Conservation (phyloP, 1,140 invertebrate species). For the Anastrepha obliqua region DNA sequence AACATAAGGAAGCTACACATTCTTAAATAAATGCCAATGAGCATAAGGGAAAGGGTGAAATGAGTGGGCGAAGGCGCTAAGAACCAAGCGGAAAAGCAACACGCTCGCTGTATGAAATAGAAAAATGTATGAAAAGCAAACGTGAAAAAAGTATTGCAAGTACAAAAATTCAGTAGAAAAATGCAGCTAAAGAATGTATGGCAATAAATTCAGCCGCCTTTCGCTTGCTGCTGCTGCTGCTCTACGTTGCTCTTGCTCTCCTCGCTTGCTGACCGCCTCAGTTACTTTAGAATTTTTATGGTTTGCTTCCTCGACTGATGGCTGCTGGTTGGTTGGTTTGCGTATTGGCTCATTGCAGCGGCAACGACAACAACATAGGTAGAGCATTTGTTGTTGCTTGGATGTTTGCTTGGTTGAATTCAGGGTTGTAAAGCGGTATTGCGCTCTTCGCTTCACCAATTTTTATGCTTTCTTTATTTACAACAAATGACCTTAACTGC, state of each 20-base stretch:
- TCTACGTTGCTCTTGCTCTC: neutral
- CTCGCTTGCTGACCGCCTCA: neutral
- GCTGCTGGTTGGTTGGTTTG: neutral
- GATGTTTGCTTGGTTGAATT: constrained; percentile 10
- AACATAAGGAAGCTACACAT: neutral
- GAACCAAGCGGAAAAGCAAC: neutral
- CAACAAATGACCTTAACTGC: constrained; percentile 9
- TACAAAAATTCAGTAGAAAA: neutral
- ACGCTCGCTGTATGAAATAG: neutral
- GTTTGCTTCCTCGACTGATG: neutral
- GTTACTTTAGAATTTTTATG: constrained; percentile 21
- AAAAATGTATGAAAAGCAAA: neutral
- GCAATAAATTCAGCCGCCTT: neutral
- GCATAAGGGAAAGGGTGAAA: neutral
- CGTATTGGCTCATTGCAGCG: neutral
- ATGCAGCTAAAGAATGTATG: neutral
- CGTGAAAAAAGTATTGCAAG: neutral
- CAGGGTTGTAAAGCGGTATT: neutral
- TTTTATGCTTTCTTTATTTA: constrained; percentile 32
- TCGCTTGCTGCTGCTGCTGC: neutral
- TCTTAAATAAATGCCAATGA: neutral
- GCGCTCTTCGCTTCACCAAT: neutral
- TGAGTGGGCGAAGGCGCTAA: neutral
- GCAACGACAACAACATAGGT: neutral
- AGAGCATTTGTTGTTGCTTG: neutral